Base-by-base conservation (phyloP, 2,113 vertebrate genomes). In the Neotoma lepida region DNA sequence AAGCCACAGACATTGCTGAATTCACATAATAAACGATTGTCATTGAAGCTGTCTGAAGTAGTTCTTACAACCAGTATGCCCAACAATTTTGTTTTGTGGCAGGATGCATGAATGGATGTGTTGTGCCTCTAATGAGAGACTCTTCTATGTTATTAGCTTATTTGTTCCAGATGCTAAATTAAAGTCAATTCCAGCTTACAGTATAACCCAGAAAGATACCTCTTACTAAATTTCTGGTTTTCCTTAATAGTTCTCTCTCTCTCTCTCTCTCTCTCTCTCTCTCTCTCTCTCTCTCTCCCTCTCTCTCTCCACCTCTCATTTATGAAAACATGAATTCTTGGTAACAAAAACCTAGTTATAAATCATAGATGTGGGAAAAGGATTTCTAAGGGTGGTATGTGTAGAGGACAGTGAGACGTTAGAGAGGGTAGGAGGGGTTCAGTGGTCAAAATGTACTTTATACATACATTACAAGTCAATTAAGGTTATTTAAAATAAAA, bases 151-250 rank as follows among this genome's bases (percentile, higher is more conserved):
- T n/a, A 41, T 26, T 74, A 49, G 30, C 70, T 92, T 90, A 12
- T 86, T 93, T 89, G 70, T 94, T 92, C 20, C 44, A 73, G 26
- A 68, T 95, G 30, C 28, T 33, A 61, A 66, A 92, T 70, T 89
- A 84, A 85, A 86, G 22, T 71, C 33, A 4, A 33, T 49, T 63
- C 10, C 44, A 88, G 26, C 28, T 46, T 63, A 12, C 3, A 24
- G 24, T 88, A 22, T 33, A 82, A 76, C 7, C 9, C 4, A 56
- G 1, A 26, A 13, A 86, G 22, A n/a, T 20, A 91, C 4, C 12
- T 49, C 20, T 5, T 82, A 14, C 71, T 66, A 80, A 96, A 64
- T 70, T 20, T 20, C 9, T 70, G 24, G 0, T 58, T 84, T 77
- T 35, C 22, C 1, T 56, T 81, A n/a, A 5, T 82, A 2, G 8